Evolutionary conservation across 35 echinoderm and acorn worm genomes (phyloP).

Genomic region (Diadema setosum): DNA sequence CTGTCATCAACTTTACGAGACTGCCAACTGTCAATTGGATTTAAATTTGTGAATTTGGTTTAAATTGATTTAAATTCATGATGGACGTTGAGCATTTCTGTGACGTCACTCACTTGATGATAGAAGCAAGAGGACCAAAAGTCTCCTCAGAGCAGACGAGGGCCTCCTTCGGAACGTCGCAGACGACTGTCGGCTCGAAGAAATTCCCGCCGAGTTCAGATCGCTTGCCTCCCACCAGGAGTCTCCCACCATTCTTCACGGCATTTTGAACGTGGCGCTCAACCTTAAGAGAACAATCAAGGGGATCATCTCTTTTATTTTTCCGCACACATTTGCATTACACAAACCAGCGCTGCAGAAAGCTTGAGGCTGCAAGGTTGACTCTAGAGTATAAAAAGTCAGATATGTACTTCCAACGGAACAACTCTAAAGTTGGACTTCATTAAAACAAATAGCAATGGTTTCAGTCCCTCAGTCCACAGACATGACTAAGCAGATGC

Average conservation of each 20-base stretch:
- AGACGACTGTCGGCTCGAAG: slow-evolving; percentile 83
- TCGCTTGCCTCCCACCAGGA: slow-evolving; percentile 71
- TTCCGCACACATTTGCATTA: no score
- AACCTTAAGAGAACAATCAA: slow-evolving; percentile 50
- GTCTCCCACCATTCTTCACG: slow-evolving; percentile 52
- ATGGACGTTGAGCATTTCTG: background rate
- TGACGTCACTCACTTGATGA: slow-evolving; percentile 58
- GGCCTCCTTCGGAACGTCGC: slow-evolving; percentile 51
- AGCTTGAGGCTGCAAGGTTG: background rate
- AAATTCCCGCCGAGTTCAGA: slow-evolving; percentile 66
- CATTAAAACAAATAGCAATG: background rate
- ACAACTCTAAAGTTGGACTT: background rate
- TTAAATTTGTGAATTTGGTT: no score
- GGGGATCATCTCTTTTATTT: no score
- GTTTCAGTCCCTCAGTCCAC: background rate
- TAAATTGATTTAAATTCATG: no score
- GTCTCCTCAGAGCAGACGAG: slow-evolving; percentile 75
- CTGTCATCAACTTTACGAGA: no score
- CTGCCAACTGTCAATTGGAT: no score
- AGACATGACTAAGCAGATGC: background rate
- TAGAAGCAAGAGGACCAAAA: slow-evolving; percentile 85
- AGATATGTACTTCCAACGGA: background rate
- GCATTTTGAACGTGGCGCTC: slow-evolving; percentile 79
- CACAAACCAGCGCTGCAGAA: no score
- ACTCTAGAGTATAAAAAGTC: background rate